A percentile compares a stretch with the other conserved stretches of the same genome.
phyloP scores from a whole-genome alignment of 2,113 vertebrate species.

The Elanoides forficatus region DNA sequence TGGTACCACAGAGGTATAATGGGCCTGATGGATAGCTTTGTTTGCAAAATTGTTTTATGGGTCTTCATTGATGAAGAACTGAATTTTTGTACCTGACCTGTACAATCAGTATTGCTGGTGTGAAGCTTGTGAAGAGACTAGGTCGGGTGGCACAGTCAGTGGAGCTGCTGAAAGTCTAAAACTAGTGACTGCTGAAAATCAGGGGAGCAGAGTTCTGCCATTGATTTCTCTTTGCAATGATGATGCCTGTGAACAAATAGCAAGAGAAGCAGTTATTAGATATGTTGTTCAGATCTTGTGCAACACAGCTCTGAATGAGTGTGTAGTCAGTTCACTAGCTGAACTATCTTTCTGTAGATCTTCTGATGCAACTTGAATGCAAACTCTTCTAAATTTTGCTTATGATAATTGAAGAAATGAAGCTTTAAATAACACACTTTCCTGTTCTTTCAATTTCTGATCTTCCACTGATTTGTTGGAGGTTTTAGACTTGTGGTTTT shows the following conservation, averaged over 20 bases:
- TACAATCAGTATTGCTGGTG: background rate
- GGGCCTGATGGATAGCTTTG: background rate
- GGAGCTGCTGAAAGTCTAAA: background rate
- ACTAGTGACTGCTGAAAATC: background rate
- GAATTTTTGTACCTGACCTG: background rate
- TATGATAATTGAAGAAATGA: background rate
- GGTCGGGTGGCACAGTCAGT: accelerated
- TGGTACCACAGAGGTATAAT: background rate
- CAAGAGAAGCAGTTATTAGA: background rate
- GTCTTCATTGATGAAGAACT: background rate
- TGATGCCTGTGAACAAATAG: background rate
- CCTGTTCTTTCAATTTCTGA: background rate
- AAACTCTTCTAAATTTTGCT: background rate
- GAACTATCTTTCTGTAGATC: background rate
- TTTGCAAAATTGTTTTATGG: background rate
- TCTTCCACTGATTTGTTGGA: background rate
- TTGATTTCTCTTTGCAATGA: background rate
- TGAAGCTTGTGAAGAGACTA: background rate
- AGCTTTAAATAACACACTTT: background rate
- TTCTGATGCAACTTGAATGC: background rate
- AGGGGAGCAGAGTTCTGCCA: background rate
- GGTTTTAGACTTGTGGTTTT: background rate
- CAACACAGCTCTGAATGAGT: background rate
- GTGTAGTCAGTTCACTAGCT: background rate
- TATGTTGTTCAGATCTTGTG: background rate